Base-by-base conservation (phyloP, 2,888 invertebrate species). In the Drosophila bunnanda region DNA sequence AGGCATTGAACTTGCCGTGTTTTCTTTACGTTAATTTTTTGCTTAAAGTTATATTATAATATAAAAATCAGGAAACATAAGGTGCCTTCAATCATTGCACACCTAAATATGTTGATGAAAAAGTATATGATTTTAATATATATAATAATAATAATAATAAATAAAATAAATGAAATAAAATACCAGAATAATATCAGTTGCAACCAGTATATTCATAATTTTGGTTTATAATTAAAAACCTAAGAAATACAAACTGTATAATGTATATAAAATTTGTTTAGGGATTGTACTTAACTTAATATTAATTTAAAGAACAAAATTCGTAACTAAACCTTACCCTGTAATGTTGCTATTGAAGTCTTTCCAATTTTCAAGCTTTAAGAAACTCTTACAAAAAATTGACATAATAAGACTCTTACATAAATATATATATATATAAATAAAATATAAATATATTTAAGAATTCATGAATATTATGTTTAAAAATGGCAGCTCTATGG, bases 1-100 rank as follows among this genome's bases (percentile, higher is more conserved):
- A 39, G 71, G 9, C 71, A 70, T 46, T 71, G 71, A 71, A 67
- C 67, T 68, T 28, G 46, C 38, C 20, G 36, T 53, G n/a, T 44
- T 67, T 36, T 32, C 36, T 28, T 22, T n/a, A n/a, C 25, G 13
- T 20, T 43, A 43, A 22, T 44, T 71, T 39, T 17, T 34, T 70
- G 32, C 38, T 70, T 38, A 17, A 44, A 46, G 17, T 56, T 44
- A 30, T n/a, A n/a, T n/a, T n/a, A n/a, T n/a, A n/a, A n/a, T n/a
- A n/a, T n/a, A n/a, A n/a, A n/a, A 28, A 28, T 7, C 15, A 8
- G 17, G 34, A 43, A 34, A 20, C 12, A 20, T 8, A n/a, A 7
- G 5, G 32, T 15, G 7, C 3, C 22, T n/a, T 28, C 28, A 15
- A n/a, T 34, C n/a, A n/a, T n/a, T n/a, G n/a, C n/a, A n/a, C n/a